These are phyloP conservation scores for Anas platyrhynchos DNA, from an alignment of 2,113 vertebrate genomes.

Conservation along the genomic window DNA sequence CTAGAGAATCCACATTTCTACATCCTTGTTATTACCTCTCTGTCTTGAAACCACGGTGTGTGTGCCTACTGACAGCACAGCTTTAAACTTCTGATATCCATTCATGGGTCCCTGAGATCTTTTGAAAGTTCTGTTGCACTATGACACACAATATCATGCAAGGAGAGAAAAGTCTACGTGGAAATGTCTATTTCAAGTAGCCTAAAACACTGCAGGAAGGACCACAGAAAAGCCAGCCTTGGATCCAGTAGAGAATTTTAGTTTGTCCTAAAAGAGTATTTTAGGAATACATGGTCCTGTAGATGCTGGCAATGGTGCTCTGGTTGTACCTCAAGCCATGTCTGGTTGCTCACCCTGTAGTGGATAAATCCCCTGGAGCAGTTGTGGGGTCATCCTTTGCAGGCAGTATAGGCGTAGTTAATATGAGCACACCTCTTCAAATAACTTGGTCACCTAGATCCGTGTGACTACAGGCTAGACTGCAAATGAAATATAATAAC, in stretches of 20 bases:
- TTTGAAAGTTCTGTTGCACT: rapidly evolving
- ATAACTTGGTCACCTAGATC: not conserved
- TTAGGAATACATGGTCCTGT: not conserved
- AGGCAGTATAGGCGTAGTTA: not conserved
- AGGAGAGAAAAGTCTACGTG: not conserved
- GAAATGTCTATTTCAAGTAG: not conserved
- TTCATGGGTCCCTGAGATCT: not conserved
- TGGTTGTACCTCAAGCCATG: not conserved
- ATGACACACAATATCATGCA: not conserved
- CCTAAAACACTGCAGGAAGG: not conserved
- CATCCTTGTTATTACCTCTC: not conserved
- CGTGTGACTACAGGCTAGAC: not conserved
- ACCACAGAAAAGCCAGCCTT: not conserved
- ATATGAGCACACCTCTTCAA: not conserved
- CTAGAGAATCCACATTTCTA: not conserved
- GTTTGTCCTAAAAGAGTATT: not conserved
- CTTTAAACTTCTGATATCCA: not conserved
- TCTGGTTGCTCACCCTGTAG: not conserved
- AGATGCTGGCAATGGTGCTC: not conserved
- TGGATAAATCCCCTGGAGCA: not conserved
- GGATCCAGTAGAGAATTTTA: not conserved
- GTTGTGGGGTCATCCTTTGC: not conserved
- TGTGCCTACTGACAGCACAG: not conserved
- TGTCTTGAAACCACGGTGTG: not conserved
- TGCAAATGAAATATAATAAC: not conserved